Evolutionary conservation across 2,888 invertebrate genomes (phyloP).

Genomic region (Leptopilina syphax): DNA sequence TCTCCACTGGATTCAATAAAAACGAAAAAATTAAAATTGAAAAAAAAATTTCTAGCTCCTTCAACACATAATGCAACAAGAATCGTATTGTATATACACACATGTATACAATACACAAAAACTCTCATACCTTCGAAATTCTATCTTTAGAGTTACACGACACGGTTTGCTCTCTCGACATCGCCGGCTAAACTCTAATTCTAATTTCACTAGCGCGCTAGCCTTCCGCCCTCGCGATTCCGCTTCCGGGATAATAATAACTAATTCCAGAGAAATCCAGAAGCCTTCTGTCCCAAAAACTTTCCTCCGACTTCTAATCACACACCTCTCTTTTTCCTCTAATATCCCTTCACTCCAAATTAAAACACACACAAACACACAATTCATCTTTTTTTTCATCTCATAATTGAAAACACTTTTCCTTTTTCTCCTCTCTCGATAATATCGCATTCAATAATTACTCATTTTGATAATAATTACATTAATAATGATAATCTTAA

Average conservation of each 20-base stretch:
- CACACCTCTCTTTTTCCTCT: neutral
- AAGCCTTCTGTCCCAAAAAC: conserved; percentile 14
- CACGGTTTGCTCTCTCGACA: conserved; percentile 26
- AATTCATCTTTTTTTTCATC: neutral
- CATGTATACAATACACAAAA: neutral
- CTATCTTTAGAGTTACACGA: conserved; percentile 39
- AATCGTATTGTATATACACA: neutral
- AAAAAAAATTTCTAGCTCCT: no score
- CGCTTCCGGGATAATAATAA: conserved; percentile 42
- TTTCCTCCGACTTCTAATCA: neutral
- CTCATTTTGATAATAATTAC: no score
- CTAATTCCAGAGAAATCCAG: conserved; percentile 32
- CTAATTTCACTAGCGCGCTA: conserved; percentile 33
- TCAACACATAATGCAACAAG: neutral
- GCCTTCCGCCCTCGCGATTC: conserved; percentile 41
- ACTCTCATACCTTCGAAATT: conserved; percentile 25
- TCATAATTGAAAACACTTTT: neutral
- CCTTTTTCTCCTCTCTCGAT: no score
- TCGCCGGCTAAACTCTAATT: conserved; percentile 34
- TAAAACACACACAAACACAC: no score
- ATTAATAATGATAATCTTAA: no score
- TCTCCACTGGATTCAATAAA: no score
- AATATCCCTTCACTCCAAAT: neutral
- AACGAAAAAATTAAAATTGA: no score
- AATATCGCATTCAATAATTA: no score